Conservation (phyloP, 2,797 vertebrate species). For the Tokudaia muenninki region DNA sequence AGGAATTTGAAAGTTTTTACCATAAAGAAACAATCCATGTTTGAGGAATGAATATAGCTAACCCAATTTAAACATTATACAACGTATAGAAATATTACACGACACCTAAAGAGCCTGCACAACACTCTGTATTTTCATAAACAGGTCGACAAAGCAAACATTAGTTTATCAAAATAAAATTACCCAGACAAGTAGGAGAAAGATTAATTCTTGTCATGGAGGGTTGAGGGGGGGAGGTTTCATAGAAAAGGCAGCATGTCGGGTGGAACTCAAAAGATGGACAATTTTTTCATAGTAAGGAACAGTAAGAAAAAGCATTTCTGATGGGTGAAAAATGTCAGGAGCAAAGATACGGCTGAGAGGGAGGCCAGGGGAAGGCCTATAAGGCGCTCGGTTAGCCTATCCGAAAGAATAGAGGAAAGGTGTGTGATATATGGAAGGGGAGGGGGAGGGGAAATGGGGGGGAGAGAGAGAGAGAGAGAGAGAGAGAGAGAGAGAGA, state of each 20-base stretch:
- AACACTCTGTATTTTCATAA: background rate
- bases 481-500: background rate
- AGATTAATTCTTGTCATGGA: background rate
- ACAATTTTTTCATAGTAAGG: background rate
- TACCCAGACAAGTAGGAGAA: background rate
- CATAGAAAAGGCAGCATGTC: slow-evolving; percentile 9
- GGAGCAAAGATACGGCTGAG: background rate
- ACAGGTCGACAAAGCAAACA: background rate
- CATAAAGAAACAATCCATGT: background rate
- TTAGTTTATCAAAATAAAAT: background rate
- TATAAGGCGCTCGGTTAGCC: background rate
- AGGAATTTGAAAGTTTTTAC: background rate
- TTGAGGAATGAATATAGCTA: background rate
- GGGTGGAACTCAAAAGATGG: background rate
- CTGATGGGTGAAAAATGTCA: background rate
- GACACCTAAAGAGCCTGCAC: background rate
- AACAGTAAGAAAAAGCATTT: background rate
- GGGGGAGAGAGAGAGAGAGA: background rate
- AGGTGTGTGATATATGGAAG: background rate
- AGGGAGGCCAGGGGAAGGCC: background rate
- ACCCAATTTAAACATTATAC: background rate
- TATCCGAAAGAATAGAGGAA: background rate
- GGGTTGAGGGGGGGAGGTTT: background rate
- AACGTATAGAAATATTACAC: background rate
- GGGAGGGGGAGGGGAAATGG: background rate